A percentile compares a stretch with the other conserved stretches of the same genome.
These are phyloP conservation scores for Tenthredo distinguenda DNA, from an alignment of 2,888 invertebrate species.

Conservation along the genomic window DNA sequence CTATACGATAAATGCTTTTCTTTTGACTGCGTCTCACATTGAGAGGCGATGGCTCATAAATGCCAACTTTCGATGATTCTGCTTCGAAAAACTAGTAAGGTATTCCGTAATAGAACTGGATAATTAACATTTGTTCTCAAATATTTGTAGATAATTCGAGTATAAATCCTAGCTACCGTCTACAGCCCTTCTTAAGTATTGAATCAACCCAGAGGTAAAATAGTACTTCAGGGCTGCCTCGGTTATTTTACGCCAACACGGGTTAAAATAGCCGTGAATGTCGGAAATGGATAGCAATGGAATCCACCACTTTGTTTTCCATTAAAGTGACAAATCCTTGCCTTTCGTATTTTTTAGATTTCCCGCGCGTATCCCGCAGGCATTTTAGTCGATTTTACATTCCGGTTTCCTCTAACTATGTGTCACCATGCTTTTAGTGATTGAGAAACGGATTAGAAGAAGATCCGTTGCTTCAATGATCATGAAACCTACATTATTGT, in stretches of 20 bases:
- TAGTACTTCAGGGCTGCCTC: not conserved
- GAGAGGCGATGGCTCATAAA: too few relatives aligned
- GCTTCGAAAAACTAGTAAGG: too few relatives aligned
- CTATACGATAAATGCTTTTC: too few relatives aligned
- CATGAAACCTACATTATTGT: not conserved
- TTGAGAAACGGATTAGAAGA: not conserved
- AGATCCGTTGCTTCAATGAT: not conserved
- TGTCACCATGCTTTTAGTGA: not conserved
- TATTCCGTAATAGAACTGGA: too few relatives aligned
- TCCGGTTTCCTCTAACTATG: not conserved
- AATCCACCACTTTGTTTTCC: not conserved
- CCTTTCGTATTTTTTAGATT: not conserved
- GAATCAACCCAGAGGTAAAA: not conserved
- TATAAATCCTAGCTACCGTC: too few relatives aligned
- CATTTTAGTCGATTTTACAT: not conserved
- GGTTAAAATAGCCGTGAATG: slow-evolving; percentile 12
- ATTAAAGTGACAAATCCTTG: slow-evolving; percentile 1
- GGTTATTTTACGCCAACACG: not conserved
- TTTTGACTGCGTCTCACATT: too few relatives aligned
- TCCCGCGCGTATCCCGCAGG: not conserved
- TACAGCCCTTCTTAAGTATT: not conserved
- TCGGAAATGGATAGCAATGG: slow-evolving; percentile 23
- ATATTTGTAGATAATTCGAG: too few relatives aligned
- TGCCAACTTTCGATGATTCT: too few relatives aligned
- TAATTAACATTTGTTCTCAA: too few relatives aligned